Evolutionary conservation across 1,140 invertebrate species (phyloP).

Genomic region (Amyelois transitella): DNA sequence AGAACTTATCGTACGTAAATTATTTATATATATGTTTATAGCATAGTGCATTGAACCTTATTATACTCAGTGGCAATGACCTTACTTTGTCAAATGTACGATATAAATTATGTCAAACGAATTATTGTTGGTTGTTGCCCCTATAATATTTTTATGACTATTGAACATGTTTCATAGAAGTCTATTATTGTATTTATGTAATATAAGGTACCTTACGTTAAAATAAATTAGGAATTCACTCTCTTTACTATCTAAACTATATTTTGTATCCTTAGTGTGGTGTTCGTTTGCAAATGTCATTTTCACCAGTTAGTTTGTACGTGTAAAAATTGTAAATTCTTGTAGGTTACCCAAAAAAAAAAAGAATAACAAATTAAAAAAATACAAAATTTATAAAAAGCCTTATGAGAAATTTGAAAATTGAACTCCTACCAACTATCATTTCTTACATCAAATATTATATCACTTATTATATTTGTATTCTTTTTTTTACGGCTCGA

Average conservation of each 20-base stretch:
- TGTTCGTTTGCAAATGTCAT: constrained; percentile 61
- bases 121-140: constrained; percentile 15
- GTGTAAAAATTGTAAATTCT: constrained; percentile 29
- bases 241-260: constrained; percentile 53
- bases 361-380: too few species aligned
- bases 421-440: too few species aligned
- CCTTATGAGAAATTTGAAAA: too few species aligned
- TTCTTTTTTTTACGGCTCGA: too few species aligned
- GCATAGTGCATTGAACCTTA: constrained; percentile 54
- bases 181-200: constrained; percentile 54
- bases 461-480: too few species aligned
- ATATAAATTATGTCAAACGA: constrained; percentile 29
- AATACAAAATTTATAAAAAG: too few species aligned
- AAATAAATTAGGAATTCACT: constrained; percentile 62
- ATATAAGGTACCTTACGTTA: constrained; percentile 56
- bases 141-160: constrained; percentile 34
- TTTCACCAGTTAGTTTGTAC: constrained; percentile 46
- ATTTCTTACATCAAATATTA: too few species aligned
- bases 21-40: constrained; percentile 35
- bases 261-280: constrained; percentile 59
- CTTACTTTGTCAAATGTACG: constrained; percentile 20
- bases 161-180: constrained; percentile 38
- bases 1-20: constrained; percentile 22
- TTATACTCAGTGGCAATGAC: constrained; percentile 35
- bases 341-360: too few species aligned